phyloP scores from a whole-genome alignment of 2,888 invertebrate genomes.

The Aelia acuminata region DNA sequence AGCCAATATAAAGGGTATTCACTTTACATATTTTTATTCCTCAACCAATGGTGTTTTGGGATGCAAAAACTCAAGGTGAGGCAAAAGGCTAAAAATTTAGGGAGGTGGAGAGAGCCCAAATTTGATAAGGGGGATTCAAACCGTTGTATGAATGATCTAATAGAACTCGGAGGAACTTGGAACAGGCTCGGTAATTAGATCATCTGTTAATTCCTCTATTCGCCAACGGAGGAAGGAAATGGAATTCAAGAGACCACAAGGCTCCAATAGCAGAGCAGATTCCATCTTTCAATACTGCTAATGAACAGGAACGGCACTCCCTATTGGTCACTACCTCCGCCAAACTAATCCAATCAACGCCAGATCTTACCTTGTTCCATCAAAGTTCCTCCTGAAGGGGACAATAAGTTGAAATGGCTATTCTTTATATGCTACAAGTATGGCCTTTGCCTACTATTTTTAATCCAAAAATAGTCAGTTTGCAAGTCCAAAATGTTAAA shows the following conservation, averaged over 20 bases:
- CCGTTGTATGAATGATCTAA: constrained; percentile 27
- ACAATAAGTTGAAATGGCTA: neutral
- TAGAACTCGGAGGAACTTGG: constrained; percentile 28
- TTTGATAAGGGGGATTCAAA: constrained; percentile 12
- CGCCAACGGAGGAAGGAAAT: constrained; percentile 25
- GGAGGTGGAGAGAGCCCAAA: neutral
- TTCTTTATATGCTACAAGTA: neutral
- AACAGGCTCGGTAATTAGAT: constrained; percentile 43
- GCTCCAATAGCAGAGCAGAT: constrained; percentile 31
- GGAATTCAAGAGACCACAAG: constrained; percentile 34
- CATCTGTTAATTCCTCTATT: constrained; percentile 38
- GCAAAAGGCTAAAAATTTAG: neutral
- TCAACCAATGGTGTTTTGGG: too few species aligned
- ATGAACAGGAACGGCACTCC: constrained; percentile 19
- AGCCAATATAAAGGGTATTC: too few species aligned
- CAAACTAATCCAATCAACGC: neutral
- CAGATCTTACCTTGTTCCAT: neutral
- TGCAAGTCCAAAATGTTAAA: neutral
- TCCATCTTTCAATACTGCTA: constrained; percentile 33
- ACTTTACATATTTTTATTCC: too few species aligned
- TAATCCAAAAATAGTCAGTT: too few species aligned
- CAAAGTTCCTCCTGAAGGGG: neutral
- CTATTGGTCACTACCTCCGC: constrained; percentile 1
- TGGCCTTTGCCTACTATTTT: too few species aligned
- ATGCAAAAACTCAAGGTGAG: neutral